Conservation (phyloP, 2,797 vertebrate genomes). For the Eulemur mongoz region DNA sequence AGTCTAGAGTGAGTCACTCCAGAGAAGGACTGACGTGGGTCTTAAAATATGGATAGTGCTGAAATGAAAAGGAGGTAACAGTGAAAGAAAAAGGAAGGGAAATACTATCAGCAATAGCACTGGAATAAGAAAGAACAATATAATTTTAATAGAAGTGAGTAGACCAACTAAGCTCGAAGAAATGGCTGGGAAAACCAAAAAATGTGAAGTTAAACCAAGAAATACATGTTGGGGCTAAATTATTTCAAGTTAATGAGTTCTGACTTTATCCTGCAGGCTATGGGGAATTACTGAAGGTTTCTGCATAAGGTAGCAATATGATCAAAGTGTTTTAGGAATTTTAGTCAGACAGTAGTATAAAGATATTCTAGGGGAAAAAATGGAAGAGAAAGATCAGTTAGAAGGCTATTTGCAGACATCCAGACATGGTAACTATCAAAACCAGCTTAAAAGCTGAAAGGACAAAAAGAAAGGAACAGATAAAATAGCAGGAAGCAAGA, state of each 20-base stretch:
- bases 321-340: constrained; percentile 49
- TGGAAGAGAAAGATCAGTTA: constrained; percentile 18
- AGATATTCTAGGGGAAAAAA: not conserved
- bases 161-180: not conserved
- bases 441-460: not conserved
- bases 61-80: not conserved
- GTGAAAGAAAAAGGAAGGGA: not conserved
- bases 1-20: not conserved
- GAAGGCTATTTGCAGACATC: constrained; percentile 3
- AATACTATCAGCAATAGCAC: not conserved
- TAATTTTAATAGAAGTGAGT: not conserved
- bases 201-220: not conserved
- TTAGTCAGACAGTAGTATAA: not conserved
- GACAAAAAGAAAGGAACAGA: not conserved
- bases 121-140: not conserved
- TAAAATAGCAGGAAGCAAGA: not conserved
- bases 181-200: not conserved
- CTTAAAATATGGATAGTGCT: not conserved
- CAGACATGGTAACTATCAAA: constrained; percentile 5
- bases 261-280: not conserved
- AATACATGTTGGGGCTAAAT: not conserved
- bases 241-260: constrained; percentile 58
- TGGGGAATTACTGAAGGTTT: constrained; percentile 23
- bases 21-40: not conserved
- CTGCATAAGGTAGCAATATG: not conserved